A percentile compares a stretch with the other conserved stretches of the same genome.
Evolutionary conservation across 2,797 vertebrate species (phyloP).

Genomic region (Rhyacichthys aspro): DNA sequence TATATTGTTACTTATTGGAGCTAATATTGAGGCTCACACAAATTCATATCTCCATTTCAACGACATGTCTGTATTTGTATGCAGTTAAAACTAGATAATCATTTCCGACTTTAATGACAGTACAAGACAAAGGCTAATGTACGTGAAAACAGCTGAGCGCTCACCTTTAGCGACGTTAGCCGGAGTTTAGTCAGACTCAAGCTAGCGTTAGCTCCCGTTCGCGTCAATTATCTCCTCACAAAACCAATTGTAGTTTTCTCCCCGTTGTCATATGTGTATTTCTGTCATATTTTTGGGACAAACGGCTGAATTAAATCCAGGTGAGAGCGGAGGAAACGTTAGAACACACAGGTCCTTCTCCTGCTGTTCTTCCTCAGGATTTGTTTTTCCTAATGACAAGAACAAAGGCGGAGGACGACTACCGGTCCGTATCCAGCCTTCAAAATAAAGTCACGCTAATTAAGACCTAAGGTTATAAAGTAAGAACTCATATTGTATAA

Average conservation of each 20-base stretch:
- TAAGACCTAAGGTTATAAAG: neutral
- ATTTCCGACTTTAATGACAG: neutral
- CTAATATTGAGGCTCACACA: neutral
- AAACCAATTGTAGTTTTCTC: neutral
- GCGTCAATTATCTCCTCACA: constrained; percentile 7
- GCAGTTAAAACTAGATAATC: fast-evolving
- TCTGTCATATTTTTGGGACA: no score
- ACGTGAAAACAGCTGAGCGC: constrained; percentile 3
- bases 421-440: constrained; percentile 25
- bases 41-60: fast-evolving
- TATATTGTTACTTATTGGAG: neutral
- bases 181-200: neutral
- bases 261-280: no score
- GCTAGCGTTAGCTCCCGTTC: constrained; percentile 21
- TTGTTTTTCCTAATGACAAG: constrained; percentile 1
- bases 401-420: constrained; percentile 27
- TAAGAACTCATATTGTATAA: no score
- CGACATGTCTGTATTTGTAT: neutral
- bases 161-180: constrained; percentile 42
- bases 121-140: neutral
- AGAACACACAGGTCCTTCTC: neutral
- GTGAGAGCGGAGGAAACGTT: neutral
- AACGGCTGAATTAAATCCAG: neutral
- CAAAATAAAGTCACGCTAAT: constrained; percentile 51
- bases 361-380: neutral